Conservation (phyloP, 2,113 vertebrate genomes). For the Arvicanthis niloticus region DNA sequence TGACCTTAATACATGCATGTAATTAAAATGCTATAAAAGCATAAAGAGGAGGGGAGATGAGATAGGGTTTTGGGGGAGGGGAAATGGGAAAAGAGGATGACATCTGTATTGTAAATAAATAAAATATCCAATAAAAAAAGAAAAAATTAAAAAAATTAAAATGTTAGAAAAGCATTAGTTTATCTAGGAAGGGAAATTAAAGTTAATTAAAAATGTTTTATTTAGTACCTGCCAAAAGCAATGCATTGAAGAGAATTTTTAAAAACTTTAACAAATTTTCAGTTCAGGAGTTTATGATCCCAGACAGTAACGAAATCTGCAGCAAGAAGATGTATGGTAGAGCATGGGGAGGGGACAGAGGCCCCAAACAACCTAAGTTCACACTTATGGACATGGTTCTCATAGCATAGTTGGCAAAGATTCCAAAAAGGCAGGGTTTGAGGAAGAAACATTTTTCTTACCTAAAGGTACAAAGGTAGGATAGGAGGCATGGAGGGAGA, state of each 20-base stretch:
- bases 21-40: too few relatives aligned
- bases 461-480: too few relatives aligned
- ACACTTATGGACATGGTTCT: accelerated
- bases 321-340: neutral
- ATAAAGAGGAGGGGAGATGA: too few relatives aligned
- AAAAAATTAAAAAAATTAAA: too few relatives aligned
- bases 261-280: slow-evolving; percentile 56
- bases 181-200: slow-evolving; percentile 57
- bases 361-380: neutral
- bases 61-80: too few relatives aligned
- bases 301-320: neutral
- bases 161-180: neutral
- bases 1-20: too few relatives aligned
- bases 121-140: too few relatives aligned
- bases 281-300: slow-evolving; percentile 48
- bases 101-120: too few relatives aligned
- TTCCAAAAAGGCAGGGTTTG: neutral
- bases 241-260: slow-evolving; percentile 1
- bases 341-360: neutral
- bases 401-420: too few relatives aligned
- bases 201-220: slow-evolving; percentile 69
- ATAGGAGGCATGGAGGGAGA: too few relatives aligned
- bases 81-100: too few relatives aligned
- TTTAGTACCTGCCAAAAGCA: slow-evolving; percentile 38
- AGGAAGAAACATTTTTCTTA: neutral